A percentile compares a stretch with the other conserved stretches of the same genome.
These are phyloP conservation scores for Corynorhinus townsendii DNA, from an alignment of 2,113 vertebrate species.

Conservation along the genomic window DNA sequence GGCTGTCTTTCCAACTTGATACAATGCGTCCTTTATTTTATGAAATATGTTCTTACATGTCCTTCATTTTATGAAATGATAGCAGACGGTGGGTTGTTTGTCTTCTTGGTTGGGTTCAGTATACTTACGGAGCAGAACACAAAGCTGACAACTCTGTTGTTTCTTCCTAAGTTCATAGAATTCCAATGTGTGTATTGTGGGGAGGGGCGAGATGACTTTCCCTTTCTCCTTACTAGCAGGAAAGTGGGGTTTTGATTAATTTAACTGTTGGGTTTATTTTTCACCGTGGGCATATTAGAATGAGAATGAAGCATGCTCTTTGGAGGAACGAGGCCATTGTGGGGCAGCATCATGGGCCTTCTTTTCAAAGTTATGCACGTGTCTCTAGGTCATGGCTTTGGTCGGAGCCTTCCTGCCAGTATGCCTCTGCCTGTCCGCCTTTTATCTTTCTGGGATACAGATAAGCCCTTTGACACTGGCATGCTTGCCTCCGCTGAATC, in stretches of 20 bases:
- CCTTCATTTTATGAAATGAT: neutral
- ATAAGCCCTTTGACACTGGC: neutral
- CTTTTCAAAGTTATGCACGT: neutral
- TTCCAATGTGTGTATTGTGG: neutral
- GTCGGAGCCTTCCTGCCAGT: neutral
- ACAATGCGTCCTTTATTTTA: neutral
- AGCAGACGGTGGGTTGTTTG: neutral
- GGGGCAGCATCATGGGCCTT: neutral
- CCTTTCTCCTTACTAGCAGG: neutral
- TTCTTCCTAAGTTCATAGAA: neutral
- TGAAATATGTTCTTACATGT: neutral
- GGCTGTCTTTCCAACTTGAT: neutral
- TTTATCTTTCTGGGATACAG: neutral
- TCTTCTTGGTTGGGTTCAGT: neutral
- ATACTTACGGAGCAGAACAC: neutral
- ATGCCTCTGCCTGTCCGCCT: neutral
- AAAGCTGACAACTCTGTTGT: neutral
- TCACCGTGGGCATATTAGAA: neutral
- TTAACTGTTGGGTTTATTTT: neutral
- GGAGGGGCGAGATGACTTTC: neutral
- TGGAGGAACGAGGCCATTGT: neutral
- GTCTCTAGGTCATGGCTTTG: neutral
- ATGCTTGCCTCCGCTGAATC: neutral
- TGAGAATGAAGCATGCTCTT: neutral
- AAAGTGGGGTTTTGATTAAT: neutral